phyloP scores from a whole-genome alignment of 2,888 invertebrate species.

The Aphrophora alni region DNA sequence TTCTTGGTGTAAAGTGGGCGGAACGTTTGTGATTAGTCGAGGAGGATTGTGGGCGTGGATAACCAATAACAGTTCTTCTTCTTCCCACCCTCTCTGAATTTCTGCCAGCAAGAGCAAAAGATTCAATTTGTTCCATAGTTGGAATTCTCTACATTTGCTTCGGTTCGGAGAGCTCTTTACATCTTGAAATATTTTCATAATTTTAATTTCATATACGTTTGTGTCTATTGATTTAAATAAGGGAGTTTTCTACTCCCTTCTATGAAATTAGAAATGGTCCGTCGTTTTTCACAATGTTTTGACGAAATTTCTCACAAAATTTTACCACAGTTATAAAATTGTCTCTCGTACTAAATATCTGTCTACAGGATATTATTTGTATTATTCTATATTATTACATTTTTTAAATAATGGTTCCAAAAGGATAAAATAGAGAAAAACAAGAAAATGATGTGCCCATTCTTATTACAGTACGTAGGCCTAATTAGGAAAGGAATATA shows the following conservation, averaged over 20 bases:
- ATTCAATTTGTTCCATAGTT: slow-evolving; percentile 6
- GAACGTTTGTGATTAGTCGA: slow-evolving; percentile 14
- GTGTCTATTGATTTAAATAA: neutral
- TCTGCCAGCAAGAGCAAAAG: neutral
- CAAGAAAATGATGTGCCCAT: too few relatives aligned
- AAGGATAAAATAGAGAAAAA: too few relatives aligned
- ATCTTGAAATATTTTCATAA: neutral
- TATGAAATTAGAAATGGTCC: too few relatives aligned
- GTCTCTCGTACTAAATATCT: too few relatives aligned
- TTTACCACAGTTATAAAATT: too few relatives aligned
- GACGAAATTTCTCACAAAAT: too few relatives aligned
- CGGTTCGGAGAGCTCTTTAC: neutral
- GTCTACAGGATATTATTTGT: too few relatives aligned
- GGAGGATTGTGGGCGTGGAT: slow-evolving; percentile 16
- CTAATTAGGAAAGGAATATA: too few relatives aligned
- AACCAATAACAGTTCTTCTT: slow-evolving; percentile 18
- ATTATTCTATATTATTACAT: too few relatives aligned
- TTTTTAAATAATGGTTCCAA: too few relatives aligned
- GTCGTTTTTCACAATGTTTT: too few relatives aligned
- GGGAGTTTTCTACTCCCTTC: neutral
- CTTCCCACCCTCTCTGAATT: neutral
- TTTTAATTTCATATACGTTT: neutral
- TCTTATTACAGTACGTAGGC: too few relatives aligned
- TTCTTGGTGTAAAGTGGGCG: slow-evolving; percentile 2
- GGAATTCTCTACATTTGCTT: neutral